Evolutionary conservation across 1,140 invertebrate genomes (phyloP).

Genomic region (Sycophaga agraensis): DNA sequence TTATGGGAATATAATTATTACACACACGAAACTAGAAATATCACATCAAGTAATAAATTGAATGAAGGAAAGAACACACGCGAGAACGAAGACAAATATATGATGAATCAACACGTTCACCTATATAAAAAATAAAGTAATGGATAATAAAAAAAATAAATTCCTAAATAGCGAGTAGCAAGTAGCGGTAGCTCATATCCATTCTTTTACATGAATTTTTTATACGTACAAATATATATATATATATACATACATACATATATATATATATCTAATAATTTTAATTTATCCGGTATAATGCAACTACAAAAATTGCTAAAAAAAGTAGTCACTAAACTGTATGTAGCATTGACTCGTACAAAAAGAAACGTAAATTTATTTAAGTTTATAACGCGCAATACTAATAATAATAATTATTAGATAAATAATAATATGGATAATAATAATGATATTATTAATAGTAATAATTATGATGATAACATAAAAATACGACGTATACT

Average conservation of each 20-base stretch:
- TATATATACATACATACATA: slow-evolving; percentile 36
- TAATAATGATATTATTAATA: slow-evolving; percentile 25
- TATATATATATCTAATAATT: slow-evolving; percentile 35
- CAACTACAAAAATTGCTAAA: slow-evolving; percentile 34
- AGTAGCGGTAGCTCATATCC: slow-evolving; percentile 36
- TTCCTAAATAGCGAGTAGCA: slow-evolving; percentile 39
- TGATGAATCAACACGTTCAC: slow-evolving; percentile 40
- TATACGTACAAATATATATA: too few species aligned
- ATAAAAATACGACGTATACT: slow-evolving; percentile 33
- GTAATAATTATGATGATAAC: slow-evolving; percentile 26
- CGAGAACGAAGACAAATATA: slow-evolving; percentile 44
- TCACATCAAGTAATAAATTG: slow-evolving; percentile 49
- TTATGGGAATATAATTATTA: slow-evolving; percentile 27
- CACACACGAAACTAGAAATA: slow-evolving; percentile 52
- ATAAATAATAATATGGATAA: slow-evolving; percentile 23
- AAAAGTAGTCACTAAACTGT: slow-evolving; percentile 16
- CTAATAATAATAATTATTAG: slow-evolving; percentile 31
- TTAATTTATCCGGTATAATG: slow-evolving; percentile 39
- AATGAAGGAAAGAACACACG: slow-evolving; percentile 37
- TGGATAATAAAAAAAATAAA: slow-evolving; percentile 34
- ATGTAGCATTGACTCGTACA: slow-evolving; percentile 23
- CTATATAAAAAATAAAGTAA: slow-evolving; percentile 38
- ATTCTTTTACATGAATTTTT: slow-evolving; percentile 23
- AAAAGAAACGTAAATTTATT: slow-evolving; percentile 23
- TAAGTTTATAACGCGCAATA: slow-evolving; percentile 23